Conservation (phyloP, 2,797 vertebrate species). For the Takifugu ocellatus region DNA sequence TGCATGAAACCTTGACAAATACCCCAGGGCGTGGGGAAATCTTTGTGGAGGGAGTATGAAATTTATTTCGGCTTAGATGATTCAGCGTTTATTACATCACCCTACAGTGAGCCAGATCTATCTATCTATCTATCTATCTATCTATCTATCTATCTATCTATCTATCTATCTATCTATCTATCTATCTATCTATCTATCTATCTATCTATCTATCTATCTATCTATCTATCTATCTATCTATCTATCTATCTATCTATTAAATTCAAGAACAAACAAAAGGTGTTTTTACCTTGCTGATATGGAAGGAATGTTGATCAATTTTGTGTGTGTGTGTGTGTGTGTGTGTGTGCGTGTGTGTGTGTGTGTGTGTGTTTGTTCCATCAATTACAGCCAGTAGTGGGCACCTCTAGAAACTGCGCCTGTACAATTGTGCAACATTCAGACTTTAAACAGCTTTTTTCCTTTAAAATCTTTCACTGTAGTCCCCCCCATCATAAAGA, state of each 20-base stretch:
- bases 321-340: conserved; percentile 10
- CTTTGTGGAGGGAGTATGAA: too few relatives aligned
- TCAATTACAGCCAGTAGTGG: conserved; percentile 17
- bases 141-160: conserved; percentile 4
- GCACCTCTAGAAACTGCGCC: not conserved
- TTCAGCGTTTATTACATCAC: too few relatives aligned
- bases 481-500: not conserved
- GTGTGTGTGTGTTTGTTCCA: conserved; percentile 1
- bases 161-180: conserved; percentile 19
- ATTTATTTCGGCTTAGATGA: too few relatives aligned
- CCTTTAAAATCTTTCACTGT: not conserved
- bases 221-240: too few relatives aligned
- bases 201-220: conserved; percentile 1
- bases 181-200: conserved; percentile 6
- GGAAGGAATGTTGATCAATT: conserved; percentile 43
- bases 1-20: not conserved
- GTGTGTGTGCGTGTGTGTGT: conserved; percentile 5
- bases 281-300: conserved; percentile 41
- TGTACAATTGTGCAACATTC: not conserved
- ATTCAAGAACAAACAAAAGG: conserved; percentile 1
- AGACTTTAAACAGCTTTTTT: conserved; percentile 3
- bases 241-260: too few relatives aligned
- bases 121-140: too few relatives aligned
- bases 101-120: too few relatives aligned
- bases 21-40: too few relatives aligned